phyloP scores from a whole-genome alignment of 2,888 invertebrate species.

The Pammene fasciana region DNA sequence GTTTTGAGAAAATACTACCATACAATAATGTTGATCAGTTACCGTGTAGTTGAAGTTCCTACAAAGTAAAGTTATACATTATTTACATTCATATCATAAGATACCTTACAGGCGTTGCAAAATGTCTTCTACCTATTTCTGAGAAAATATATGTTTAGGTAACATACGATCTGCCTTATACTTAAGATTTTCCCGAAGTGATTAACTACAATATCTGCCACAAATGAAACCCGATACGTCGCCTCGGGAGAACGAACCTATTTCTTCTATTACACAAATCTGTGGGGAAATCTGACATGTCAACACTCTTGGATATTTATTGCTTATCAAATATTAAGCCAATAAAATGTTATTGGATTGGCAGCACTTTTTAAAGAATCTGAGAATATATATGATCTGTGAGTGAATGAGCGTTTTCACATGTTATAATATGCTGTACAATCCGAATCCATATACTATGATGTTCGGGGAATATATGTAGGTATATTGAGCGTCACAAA shows the following conservation, averaged over 20 bases:
- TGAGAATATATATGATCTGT: too few species aligned
- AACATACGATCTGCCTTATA: too few species aligned
- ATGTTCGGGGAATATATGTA: too few species aligned
- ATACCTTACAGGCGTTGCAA: not conserved
- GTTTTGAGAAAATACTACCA: too few species aligned
- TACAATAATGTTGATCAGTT: too few species aligned
- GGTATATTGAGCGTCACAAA: too few species aligned
- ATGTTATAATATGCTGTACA: not conserved
- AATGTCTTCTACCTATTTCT: not conserved
- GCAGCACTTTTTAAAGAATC: not conserved
- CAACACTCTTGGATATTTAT: conserved; percentile 30
- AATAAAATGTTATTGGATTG: not conserved
- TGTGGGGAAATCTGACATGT: conserved; percentile 31
- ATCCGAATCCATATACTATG: too few species aligned
- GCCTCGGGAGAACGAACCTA: conserved; percentile 31
- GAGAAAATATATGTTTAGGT: conserved; percentile 10
- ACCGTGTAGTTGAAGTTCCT: too few species aligned
- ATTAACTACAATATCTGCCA: conserved; percentile 29
- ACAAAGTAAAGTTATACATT: not conserved
- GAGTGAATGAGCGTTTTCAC: conserved; percentile 6
- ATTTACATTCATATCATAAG: too few species aligned
- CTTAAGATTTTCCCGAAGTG: conserved; percentile 2
- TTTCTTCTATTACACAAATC: conserved; percentile 35
- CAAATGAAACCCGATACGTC: conserved; percentile 35
- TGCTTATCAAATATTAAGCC: conserved; percentile 12